Evolutionary conservation across 2,888 invertebrate species (phyloP).

Genomic region (Helicoverpa assulta): DNA sequence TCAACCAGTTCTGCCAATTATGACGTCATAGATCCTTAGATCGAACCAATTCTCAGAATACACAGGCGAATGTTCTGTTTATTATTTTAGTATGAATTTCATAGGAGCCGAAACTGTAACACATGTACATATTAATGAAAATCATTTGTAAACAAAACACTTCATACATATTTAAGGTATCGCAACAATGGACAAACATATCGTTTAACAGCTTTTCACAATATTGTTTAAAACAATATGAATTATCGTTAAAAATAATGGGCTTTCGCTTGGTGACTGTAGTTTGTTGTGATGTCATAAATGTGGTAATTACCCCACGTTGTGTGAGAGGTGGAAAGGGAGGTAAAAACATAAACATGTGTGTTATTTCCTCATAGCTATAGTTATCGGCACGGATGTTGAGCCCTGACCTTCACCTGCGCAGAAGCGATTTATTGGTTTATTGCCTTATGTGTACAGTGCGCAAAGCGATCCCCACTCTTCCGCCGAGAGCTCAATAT

Average conservation of each 20-base stretch:
- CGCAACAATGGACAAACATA: constrained; percentile 20
- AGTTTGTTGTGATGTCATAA: constrained; percentile 44
- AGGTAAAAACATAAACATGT: neutral
- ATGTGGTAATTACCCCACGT: constrained; percentile 20
- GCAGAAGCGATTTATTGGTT: too few relatives aligned
- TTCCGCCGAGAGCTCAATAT: too few relatives aligned
- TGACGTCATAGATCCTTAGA: too few relatives aligned
- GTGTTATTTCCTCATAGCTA: too few relatives aligned
- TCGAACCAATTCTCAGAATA: too few relatives aligned
- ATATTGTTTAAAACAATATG: constrained; percentile 35
- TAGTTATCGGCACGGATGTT: too few relatives aligned
- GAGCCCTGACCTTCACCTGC: too few relatives aligned
- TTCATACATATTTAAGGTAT: constrained; percentile 27
- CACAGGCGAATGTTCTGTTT: neutral
- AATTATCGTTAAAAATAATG: constrained; percentile 49
- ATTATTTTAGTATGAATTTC: constrained; percentile 10
- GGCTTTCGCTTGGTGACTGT: constrained; percentile 14
- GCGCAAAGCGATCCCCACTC: too few relatives aligned
- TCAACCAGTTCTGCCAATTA: too few relatives aligned
- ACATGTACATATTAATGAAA: constrained; percentile 10
- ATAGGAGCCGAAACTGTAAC: neutral
- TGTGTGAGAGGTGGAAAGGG: constrained; percentile 2
- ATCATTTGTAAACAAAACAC: constrained; percentile 5
- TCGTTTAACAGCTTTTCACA: constrained; percentile 15
- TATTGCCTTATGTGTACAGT: too few relatives aligned